Base-by-base conservation (phyloP, 2,797 vertebrate genomes). In the Macrochelys suwanniensis region DNA sequence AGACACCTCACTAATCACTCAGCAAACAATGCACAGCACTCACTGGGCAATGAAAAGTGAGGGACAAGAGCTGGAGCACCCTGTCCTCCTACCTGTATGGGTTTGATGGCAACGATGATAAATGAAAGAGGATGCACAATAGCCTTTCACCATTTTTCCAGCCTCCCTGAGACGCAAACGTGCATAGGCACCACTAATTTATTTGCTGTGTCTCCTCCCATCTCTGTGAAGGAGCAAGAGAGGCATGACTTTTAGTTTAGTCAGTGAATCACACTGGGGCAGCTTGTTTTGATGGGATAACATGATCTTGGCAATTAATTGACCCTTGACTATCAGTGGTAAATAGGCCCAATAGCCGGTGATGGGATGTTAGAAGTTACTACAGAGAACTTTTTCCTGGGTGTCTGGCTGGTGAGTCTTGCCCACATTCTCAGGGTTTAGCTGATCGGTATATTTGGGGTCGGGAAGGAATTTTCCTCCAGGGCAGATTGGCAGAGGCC, bases 1-100 rank as follows among this genome's bases (percentile, higher is more conserved):
- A 50, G 92, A 95, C 95, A 93, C 83, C 82, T 96, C 93, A 82
- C 96, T 97, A 98, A 97, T 97, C 97, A 96, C 91, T 92, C 84
- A 89, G 82, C 83, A 97, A 97, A 97, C 95, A 98, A 95, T 90
- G 82, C 54, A 56, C 93, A 89, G 87, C 92, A 82, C 11, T 9
- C 82, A 85, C 56, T 49, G 96, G 94, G 76, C 87, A 78, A 47
- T 50, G 21, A 77, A 82, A 95, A 96, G 54, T 47, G 79, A 84
- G 57, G 54, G 86, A 59, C 49, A 80, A 79, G 54, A 51, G 79
- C 85, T 88, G 92, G 53, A 92, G 50, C 37, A 90, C 51, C 47
- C 13, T 93, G 8, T 82, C 74, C 89, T 89, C 81, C 78, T 92
- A n/a, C 17, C 31, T 86, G 25, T 87, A 76, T 78, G 82, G 76